Evolutionary conservation across 2,888 invertebrate genomes (phyloP).

Genomic region (Camptogramma bilineatum): DNA sequence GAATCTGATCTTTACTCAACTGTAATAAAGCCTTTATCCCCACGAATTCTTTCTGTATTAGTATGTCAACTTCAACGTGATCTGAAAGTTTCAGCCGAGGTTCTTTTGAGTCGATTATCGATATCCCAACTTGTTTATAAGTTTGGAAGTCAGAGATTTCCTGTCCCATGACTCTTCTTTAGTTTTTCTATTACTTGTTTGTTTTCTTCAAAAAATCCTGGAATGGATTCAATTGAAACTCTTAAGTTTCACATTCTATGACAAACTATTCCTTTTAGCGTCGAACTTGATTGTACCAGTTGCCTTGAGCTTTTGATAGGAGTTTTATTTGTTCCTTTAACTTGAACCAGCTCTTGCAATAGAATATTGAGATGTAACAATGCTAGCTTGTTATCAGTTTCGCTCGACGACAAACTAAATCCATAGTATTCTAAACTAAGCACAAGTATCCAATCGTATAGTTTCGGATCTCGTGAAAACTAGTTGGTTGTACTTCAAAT

Average conservation of each 20-base stretch:
- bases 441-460: background rate
- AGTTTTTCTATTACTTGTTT: conserved; percentile 22
- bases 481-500: background rate
- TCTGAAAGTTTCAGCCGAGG: conserved; percentile 22
- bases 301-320: background rate
- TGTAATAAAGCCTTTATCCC: conserved; percentile 18
- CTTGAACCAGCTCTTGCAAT: conserved; percentile 7
- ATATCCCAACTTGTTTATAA: conserved; percentile 31
- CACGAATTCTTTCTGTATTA: background rate
- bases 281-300: background rate
- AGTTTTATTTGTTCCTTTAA: background rate
- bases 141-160: conserved; percentile 24
- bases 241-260: background rate
- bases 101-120: conserved; percentile 32
- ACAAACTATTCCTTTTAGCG: conserved; percentile 3
- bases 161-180: conserved; percentile 9
- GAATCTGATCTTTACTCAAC: conserved; percentile 30
- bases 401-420: conserved; percentile 9
- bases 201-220: conserved; percentile 7
- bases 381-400: conserved; percentile 15
- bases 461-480: background rate
- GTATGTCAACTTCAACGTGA: conserved; percentile 16
- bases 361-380: conserved; percentile 17
- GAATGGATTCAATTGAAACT: background rate
- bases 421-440: background rate